phyloP scores from a whole-genome alignment of 2,113 vertebrate species.

The Donacobius atricapilla region DNA sequence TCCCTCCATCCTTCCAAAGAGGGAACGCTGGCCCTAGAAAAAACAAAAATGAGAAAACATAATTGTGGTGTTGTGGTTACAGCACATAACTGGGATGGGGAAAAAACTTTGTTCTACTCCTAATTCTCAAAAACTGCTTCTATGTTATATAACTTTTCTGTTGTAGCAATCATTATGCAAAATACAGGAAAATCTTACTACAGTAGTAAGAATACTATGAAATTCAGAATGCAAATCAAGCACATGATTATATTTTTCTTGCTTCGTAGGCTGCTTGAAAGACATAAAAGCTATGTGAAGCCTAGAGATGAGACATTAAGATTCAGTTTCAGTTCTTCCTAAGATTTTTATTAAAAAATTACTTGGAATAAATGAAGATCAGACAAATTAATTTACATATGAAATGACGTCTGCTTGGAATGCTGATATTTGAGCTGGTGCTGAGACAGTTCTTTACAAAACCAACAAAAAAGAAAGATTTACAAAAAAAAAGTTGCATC shows the following conservation, averaged over 20 bases:
- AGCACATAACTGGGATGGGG: background rate
- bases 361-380: background rate
- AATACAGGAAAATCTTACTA: background rate
- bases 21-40: background rate
- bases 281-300: background rate
- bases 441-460: background rate
- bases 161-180: background rate
- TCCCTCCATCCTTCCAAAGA: background rate
- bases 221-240: conserved; percentile 31
- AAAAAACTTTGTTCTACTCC: background rate
- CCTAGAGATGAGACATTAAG: background rate
- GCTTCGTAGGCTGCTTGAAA: background rate
- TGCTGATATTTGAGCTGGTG: background rate
- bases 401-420: background rate
- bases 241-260: background rate
- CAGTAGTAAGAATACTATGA: background rate
- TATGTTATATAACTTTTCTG: background rate
- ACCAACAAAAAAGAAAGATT: background rate
- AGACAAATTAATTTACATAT: conserved; percentile 21
- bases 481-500: background rate
- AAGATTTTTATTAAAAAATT: background rate
- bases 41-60: fast-evolving
- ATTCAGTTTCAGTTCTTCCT: background rate
- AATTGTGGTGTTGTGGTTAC: background rate
- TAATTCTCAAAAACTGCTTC: background rate